Conservation (phyloP, 2,113 vertebrate species). For the Ia io region DNA sequence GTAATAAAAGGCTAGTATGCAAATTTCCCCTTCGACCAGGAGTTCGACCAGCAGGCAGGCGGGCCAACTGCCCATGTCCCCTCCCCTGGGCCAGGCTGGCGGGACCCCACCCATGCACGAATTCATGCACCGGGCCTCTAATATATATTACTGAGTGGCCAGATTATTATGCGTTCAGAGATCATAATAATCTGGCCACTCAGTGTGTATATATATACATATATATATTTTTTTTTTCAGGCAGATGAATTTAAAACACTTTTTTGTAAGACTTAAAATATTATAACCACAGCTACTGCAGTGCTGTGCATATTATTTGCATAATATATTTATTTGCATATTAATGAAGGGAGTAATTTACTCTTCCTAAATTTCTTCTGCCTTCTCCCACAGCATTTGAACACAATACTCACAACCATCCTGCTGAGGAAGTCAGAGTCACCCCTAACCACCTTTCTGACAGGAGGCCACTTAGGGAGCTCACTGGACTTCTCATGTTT, state of each 20-base stretch:
- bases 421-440: background rate
- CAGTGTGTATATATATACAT: too few species aligned
- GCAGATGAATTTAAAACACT: background rate
- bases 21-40: too few species aligned
- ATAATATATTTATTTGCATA: constrained; percentile 28
- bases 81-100: too few species aligned
- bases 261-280: background rate
- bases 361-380: constrained; percentile 6
- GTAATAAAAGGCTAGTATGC: too few species aligned
- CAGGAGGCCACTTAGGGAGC: background rate
- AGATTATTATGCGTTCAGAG: too few species aligned
- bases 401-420: background rate
- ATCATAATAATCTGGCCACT: too few species aligned
- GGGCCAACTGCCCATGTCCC: too few species aligned
- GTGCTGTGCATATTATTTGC: background rate
- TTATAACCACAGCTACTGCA: background rate
- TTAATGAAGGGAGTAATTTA: background rate
- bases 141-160: too few species aligned
- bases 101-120: too few species aligned
- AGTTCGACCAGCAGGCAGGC: too few species aligned
- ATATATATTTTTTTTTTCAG: background rate
- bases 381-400: background rate
- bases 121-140: too few species aligned
- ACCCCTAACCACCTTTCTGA: background rate
- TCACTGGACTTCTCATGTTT: background rate